phyloP scores from a whole-genome alignment of 1,140 invertebrate species.

The Paramacrobiotus metropolitanus region DNA sequence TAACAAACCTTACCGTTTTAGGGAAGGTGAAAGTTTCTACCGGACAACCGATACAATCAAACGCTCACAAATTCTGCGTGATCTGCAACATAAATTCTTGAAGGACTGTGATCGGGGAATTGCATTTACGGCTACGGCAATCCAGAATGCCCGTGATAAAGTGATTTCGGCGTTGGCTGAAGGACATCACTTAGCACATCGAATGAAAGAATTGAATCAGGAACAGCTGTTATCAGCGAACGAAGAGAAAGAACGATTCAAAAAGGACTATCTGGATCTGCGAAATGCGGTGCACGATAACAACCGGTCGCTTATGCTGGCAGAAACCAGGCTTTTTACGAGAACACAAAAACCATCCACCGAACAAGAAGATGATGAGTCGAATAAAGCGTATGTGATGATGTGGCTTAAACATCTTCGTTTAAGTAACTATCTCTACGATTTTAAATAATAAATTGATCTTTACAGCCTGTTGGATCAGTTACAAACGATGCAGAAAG shows the following conservation, averaged over 20 bases:
- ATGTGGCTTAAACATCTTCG: neutral
- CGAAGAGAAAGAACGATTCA: neutral
- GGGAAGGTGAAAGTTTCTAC: slow-evolving; percentile 2
- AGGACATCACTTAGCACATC: neutral
- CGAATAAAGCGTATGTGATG: neutral
- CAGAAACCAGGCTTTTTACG: neutral
- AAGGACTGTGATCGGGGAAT: neutral
- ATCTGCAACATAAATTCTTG: neutral
- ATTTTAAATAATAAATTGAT: too few species aligned
- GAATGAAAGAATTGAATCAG: neutral
- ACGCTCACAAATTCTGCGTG: neutral
- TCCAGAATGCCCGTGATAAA: neutral
- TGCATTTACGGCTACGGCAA: neutral
- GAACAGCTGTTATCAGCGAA: neutral
- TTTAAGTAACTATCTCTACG: too few species aligned
- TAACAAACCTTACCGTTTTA: too few species aligned
- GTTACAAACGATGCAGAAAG: neutral
- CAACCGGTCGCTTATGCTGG: neutral
- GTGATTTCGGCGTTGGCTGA: neutral
- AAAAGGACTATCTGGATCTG: neutral
- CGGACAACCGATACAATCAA: neutral
- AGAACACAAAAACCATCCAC: neutral
- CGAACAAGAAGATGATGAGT: neutral
- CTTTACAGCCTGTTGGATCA: neutral
- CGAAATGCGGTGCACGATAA: neutral